A percentile compares a stretch with the other conserved stretches of the same genome.
These are phyloP conservation scores for Autographa gamma DNA, from an alignment of 2,888 invertebrate species.

Conservation along the genomic window DNA sequence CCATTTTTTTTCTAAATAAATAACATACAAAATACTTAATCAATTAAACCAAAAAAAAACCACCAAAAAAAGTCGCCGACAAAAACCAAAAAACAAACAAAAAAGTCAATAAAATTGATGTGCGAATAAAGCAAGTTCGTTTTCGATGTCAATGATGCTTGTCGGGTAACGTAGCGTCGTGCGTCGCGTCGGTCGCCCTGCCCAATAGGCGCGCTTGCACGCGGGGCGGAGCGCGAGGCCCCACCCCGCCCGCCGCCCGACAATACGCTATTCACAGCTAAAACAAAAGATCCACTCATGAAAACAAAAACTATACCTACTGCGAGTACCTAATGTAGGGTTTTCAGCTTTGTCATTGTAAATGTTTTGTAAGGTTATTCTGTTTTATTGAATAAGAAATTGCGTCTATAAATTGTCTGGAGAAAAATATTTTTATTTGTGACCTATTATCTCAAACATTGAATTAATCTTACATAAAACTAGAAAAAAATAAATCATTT, in stretches of 20 bases:
- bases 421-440: not conserved
- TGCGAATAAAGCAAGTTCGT: conserved; percentile 47
- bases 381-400: not conserved
- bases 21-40: not conserved
- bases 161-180: conserved; percentile 27
- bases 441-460: too few relatives aligned
- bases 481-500: too few relatives aligned
- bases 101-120: conserved; percentile 26
- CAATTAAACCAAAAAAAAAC: not conserved
- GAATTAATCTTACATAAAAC: too few relatives aligned
- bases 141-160: conserved; percentile 47
- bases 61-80: not conserved
- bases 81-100: not conserved
- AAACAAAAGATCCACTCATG: conserved; percentile 57
- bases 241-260: conserved; percentile 68
- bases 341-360: not conserved
- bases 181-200: conserved; percentile 58
- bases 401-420: not conserved
- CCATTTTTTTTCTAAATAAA: not conserved
- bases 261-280: conserved; percentile 56
- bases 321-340: conserved; percentile 40
- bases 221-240: conserved; percentile 77
- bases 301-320: conserved; percentile 56
- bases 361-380: not conserved
- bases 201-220: conserved; percentile 81